phyloP scores from a whole-genome alignment of 2,888 invertebrate genomes.

The Litoditis marina region DNA sequence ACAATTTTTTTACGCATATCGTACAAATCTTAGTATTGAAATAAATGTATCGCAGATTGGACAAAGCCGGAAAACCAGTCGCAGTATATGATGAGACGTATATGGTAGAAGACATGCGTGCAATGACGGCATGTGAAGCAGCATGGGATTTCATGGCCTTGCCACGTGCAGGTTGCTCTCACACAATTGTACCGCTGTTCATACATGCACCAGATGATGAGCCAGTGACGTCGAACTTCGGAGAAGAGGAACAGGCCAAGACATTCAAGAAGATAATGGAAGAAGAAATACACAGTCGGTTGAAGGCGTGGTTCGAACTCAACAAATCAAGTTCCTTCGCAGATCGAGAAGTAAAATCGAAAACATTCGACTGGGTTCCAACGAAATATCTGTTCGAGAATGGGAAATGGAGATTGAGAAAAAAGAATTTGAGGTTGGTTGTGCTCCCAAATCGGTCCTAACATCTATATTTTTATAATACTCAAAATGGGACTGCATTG shows the following conservation, averaged over 20 bases:
- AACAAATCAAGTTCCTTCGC: too few species aligned
- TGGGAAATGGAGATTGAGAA: neutral
- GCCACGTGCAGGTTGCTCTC: conserved; percentile 14
- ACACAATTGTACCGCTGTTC: conserved; percentile 9
- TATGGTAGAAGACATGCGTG: conserved; percentile 13
- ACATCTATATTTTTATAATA: too few species aligned
- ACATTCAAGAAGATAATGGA: too few species aligned
- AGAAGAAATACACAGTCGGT: neutral
- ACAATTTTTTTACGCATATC: too few species aligned
- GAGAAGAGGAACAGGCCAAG: neutral
- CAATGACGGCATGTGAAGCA: conserved; percentile 19
- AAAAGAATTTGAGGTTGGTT: too few species aligned
- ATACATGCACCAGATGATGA: conserved; percentile 17
- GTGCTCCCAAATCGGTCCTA: too few species aligned
- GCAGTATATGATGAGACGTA: conserved; percentile 10
- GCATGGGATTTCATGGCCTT: conserved; percentile 7
- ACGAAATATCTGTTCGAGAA: neutral
- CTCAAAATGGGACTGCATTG: too few species aligned
- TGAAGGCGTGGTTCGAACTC: conserved; percentile 19
- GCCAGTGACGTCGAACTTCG: neutral
- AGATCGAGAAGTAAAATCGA: neutral
- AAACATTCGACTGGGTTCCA: conserved; percentile 2
- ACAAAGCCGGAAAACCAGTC: neutral
- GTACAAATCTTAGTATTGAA: too few species aligned
- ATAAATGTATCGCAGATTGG: neutral